phyloP scores from a whole-genome alignment of 2,113 vertebrate species.

The Gambusia affinis region DNA sequence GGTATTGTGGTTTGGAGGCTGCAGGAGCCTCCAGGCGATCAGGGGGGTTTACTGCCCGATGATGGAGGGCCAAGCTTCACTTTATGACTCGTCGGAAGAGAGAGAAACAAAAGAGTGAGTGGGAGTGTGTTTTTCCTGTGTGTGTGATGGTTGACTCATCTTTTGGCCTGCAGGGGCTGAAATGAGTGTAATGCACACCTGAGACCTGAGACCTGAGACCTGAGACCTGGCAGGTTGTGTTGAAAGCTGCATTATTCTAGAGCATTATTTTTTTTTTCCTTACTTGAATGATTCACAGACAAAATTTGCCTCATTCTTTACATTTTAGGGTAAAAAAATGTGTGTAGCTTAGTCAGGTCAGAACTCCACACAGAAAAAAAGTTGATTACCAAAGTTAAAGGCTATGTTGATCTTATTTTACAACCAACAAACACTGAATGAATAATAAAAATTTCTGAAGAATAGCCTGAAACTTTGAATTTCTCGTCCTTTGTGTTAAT shows the following conservation, averaged over 20 bases:
- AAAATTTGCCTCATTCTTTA: conserved; percentile 2
- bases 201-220: neutral
- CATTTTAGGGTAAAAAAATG: conserved; percentile 5
- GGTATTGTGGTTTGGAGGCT: conserved; percentile 63
- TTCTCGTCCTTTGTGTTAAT: conserved; percentile 8
- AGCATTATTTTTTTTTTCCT: conserved; percentile 18
- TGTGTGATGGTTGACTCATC: conserved; percentile 52
- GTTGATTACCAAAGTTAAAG: no score
- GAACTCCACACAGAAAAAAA: no score
- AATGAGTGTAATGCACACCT: conserved; percentile 50
- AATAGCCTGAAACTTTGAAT: neutral
- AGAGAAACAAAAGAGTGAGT: conserved; percentile 34
- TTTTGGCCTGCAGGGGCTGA: conserved; percentile 41
- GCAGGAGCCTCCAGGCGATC: conserved; percentile 15
- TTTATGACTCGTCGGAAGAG: conserved; percentile 17
- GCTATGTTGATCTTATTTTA: neutral
- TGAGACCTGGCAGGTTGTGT: neutral
- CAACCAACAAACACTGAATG: neutral
- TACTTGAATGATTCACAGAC: conserved; percentile 25
- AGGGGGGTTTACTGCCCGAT: conserved; percentile 36
- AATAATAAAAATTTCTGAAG: neutral
- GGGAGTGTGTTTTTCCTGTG: conserved; percentile 26
- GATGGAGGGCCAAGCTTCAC: conserved; percentile 18
- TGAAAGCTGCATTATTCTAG: neutral
- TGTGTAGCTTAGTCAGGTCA: neutral